Conservation (phyloP, 2,888 invertebrate genomes). For the Oegoconia quadripuncta region DNA sequence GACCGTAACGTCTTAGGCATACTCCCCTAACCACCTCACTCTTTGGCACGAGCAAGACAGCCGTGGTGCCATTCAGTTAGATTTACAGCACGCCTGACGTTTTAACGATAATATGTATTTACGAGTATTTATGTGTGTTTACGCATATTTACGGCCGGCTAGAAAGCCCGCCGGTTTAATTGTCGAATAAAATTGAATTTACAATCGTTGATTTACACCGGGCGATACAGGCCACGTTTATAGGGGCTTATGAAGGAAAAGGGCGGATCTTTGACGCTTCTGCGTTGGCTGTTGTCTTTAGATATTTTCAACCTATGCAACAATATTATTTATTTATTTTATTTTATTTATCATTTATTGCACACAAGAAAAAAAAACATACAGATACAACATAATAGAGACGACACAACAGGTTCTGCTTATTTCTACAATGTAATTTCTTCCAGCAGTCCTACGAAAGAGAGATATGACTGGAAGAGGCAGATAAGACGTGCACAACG, state of each 20-base stretch:
- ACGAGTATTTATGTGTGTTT: constrained; percentile 63
- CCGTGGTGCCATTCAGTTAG: constrained; percentile 48
- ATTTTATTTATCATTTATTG: too few relatives aligned
- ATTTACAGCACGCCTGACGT: constrained; percentile 71
- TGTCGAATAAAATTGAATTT: constrained; percentile 78
- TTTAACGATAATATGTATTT: constrained; percentile 79
- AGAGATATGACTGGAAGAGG: too few relatives aligned
- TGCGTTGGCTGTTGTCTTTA: background rate
- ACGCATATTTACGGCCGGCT: constrained; percentile 67
- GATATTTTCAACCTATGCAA: too few relatives aligned
- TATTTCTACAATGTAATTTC: too few relatives aligned
- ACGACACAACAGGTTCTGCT: too few relatives aligned
- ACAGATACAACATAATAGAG: too few relatives aligned
- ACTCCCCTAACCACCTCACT: constrained; percentile 14
- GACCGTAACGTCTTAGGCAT: background rate
- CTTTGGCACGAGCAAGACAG: constrained; percentile 41
- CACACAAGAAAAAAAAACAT: too few relatives aligned
- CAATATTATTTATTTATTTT: too few relatives aligned
- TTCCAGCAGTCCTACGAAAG: too few relatives aligned
- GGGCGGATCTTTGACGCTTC: background rate
- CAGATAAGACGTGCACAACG: too few relatives aligned
- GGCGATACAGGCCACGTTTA: constrained; percentile 43
- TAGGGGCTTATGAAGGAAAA: constrained; percentile 37
- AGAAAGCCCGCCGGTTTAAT: constrained; percentile 74
- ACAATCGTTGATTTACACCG: constrained; percentile 64